These are phyloP conservation scores for Platynereis dumerilii DNA, from an alignment of 2,888 invertebrate species.

Conservation along the genomic window DNA sequence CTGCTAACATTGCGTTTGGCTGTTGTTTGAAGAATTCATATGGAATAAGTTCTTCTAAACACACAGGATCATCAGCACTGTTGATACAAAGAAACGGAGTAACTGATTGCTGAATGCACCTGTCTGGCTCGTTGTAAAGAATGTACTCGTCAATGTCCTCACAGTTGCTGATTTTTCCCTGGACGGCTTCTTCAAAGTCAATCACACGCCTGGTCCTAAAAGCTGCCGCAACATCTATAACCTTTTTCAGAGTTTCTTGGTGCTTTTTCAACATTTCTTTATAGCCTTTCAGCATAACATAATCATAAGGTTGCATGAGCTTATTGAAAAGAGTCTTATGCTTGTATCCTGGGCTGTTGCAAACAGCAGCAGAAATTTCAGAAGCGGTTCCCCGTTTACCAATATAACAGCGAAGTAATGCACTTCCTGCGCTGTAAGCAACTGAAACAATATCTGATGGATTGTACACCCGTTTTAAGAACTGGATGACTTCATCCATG, in stretches of 20 bases:
- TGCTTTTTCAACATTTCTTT: conserved; percentile 45
- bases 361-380: conserved; percentile 46
- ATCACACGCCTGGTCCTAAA: conserved; percentile 43
- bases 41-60: conserved; percentile 43
- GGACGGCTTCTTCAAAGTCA: conserved; percentile 49
- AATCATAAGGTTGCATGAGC: conserved; percentile 46
- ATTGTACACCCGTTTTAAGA: conserved; percentile 43
- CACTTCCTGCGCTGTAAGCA: conserved; percentile 50
- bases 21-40: conserved; percentile 52
- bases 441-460: conserved; percentile 44
- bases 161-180: conserved; percentile 44
- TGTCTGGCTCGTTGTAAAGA: conserved; percentile 54
- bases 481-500: conserved; percentile 50
- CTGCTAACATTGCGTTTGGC: conserved; percentile 54
- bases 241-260: conserved; percentile 41
- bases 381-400: conserved; percentile 55
- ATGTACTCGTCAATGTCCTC: conserved; percentile 48
- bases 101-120: conserved; percentile 56
- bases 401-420: conserved; percentile 50
- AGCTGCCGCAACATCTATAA: conserved; percentile 44
- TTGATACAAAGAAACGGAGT: conserved; percentile 56
- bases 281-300: conserved; percentile 41
- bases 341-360: conserved; percentile 53
- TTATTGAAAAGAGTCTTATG: conserved; percentile 25
- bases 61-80: conserved; percentile 55